These are phyloP conservation scores for Palythoa grandiflora DNA, from an alignment of 92 coral and sea anemone genomes.

Conservation along the genomic window DNA sequence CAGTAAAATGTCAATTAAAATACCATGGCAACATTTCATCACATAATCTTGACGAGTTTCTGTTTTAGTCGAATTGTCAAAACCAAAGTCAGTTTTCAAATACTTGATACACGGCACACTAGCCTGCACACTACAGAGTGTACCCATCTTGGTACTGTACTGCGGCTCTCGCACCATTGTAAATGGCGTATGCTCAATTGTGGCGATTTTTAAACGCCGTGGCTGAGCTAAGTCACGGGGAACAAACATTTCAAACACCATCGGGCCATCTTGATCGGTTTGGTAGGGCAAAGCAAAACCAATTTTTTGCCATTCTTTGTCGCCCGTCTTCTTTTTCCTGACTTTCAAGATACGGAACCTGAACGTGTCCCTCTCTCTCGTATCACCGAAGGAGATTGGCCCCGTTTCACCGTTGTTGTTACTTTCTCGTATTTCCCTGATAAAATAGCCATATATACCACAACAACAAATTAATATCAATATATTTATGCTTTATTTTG, in stretches of 20 bases:
- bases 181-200: constrained; percentile 78
- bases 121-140: constrained; percentile 60
- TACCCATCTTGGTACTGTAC: constrained; percentile 76
- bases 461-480: neutral
- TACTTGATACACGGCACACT: constrained; percentile 74
- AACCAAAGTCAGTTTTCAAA: constrained; percentile 22
- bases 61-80: neutral
- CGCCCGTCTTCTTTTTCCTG: constrained; percentile 27
- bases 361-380: constrained; percentile 68
- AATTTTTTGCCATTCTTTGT: constrained; percentile 64
- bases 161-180: constrained; percentile 71
- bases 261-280: constrained; percentile 37
- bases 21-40: constrained; percentile 77
- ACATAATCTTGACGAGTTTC: constrained; percentile 15
- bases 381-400: constrained; percentile 64
- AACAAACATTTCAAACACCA: constrained; percentile 69
- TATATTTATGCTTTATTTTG: too few species aligned
- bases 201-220: constrained; percentile 76
- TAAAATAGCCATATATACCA: neutral
- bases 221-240: constrained; percentile 76
- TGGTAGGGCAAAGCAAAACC: constrained; percentile 57
- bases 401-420: constrained; percentile 73
- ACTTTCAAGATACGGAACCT: constrained; percentile 63
- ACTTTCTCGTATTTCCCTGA: constrained; percentile 59
- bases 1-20: constrained; percentile 78